Evolutionary conservation across 23 tunicate genomes (phyloP).

Genomic region (Ascidia mentula): DNA sequence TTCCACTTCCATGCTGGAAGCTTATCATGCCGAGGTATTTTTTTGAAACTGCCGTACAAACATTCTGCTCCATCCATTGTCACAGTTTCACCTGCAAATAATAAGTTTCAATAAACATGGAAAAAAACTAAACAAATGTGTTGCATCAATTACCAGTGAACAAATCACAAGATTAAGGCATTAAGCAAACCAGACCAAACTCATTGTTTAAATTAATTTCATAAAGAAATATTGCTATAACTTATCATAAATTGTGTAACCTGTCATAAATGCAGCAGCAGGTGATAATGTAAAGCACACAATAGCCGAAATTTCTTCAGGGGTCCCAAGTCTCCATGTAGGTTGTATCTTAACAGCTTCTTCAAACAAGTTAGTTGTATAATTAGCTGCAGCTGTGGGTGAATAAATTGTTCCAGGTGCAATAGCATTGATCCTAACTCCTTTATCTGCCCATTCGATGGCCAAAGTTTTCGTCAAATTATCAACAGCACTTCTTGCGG

Average conservation of each 20-base stretch:
- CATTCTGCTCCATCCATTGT: constrained; percentile 84
- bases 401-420: constrained; percentile 95
- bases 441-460: constrained; percentile 79
- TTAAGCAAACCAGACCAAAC: background rate
- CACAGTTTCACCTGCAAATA: constrained; percentile 69
- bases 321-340: constrained; percentile 66
- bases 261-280: constrained; percentile 75
- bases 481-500: constrained; percentile 83
- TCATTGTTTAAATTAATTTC: background rate
- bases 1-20: constrained; percentile 60
- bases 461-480: constrained; percentile 83
- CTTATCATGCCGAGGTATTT: constrained; percentile 37
- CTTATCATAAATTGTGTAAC: background rate
- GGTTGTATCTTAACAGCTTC: constrained; percentile 55
- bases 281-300: constrained; percentile 84
- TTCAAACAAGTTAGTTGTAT: constrained; percentile 40
- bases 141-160: background rate
- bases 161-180: background rate
- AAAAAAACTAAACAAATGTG: background rate
- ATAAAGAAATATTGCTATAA: too few relatives aligned
- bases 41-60: constrained; percentile 25
- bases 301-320: constrained; percentile 74
- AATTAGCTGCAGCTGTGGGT: constrained; percentile 77
- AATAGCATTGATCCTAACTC: constrained; percentile 78
- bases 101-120: background rate